These are phyloP conservation scores for Tachina grossa DNA, from an alignment of 2,888 invertebrate genomes.

Conservation along the genomic window DNA sequence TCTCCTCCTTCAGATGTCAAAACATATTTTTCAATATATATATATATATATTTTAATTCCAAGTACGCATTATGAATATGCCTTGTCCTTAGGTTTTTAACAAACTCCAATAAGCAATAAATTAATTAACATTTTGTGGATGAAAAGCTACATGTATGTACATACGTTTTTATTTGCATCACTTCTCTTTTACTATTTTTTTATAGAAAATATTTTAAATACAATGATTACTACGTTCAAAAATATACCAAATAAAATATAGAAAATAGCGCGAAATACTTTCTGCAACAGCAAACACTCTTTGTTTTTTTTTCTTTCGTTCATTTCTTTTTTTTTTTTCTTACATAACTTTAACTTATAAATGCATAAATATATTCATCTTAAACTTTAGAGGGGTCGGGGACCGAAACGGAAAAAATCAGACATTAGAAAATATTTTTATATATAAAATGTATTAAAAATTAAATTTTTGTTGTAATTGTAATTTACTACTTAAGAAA, in stretches of 20 bases:
- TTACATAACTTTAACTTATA: slow-evolving; percentile 36
- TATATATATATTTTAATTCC: background rate
- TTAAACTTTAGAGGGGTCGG: slow-evolving; percentile 8
- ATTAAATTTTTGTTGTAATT: background rate
- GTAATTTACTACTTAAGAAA: slow-evolving; percentile 32
- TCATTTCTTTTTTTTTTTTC: background rate
- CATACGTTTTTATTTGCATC: slow-evolving; percentile 22
- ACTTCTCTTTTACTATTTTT: slow-evolving; percentile 29
- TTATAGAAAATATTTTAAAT: slow-evolving; percentile 18
- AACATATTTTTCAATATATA: too few relatives aligned
- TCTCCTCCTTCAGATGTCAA: too few relatives aligned
- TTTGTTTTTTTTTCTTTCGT: background rate
- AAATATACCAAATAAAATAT: slow-evolving; percentile 10
- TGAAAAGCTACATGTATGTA: slow-evolving; percentile 29
- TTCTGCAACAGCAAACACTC: background rate
- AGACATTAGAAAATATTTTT: background rate
- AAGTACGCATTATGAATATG: background rate
- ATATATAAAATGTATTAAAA: slow-evolving; percentile 34
- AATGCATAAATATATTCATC: slow-evolving; percentile 54
- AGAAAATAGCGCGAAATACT: slow-evolving; percentile 6
- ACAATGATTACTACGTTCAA: slow-evolving; percentile 18
- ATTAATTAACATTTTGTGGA: slow-evolving; percentile 12
- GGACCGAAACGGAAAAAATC: background rate
- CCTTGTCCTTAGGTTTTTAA: too few relatives aligned
- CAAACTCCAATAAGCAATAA: background rate